Evolutionary conservation across 2,888 invertebrate species (phyloP), one percentile per base, ranked within the genome.

Genomic region (Ophioninae sp.): DNA sequence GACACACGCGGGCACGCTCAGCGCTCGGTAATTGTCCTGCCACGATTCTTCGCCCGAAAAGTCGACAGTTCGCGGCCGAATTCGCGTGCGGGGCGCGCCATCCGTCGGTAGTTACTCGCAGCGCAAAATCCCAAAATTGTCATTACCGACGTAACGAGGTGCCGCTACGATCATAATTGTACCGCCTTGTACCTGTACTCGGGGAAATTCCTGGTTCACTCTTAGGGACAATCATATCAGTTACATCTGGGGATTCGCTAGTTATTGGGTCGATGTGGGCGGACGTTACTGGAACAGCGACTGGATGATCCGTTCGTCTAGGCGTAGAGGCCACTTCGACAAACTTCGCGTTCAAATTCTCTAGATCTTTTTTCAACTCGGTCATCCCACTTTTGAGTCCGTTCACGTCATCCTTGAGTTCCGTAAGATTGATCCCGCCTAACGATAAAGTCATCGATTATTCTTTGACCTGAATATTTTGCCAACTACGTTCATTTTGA

Each of bases 321-420:
- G 76, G 30, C 6, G 72, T 21, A 56, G 69, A 7, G 2, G 37
- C 17, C 8, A 57, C 10, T 10, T 83, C 68, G 0, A 7, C 67
- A 8, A 89, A 17, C 37, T 86, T 86, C 1, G 74, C 39, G 6
- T 74, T 73, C 7, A 89, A 30, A 17, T 85, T 74, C 7, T 82
- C 67, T 23, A 90, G 13, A 0, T 88, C 82, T 3, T 73, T 82
- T 6, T 79, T 85, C 50, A 89, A 77, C 56, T 72, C 64, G 8
- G 37, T 10, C 72, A 90, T 85, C 7, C 89, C 86, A 10, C 13
- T 76, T 62, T 87, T 87, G 39, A 90, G 81, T 3, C 56, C 30
- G 2, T 10, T 44, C 1, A 90, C 74, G 13, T 87, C 86, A 13
- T 56, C 61, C 0, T 86, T 85, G 67, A 90, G 79, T 61, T 88